A percentile compares a stretch with the other conserved stretches of the same genome.
Evolutionary conservation across 2,888 invertebrate genomes (phyloP).

Genomic region (Sericinus montela): DNA sequence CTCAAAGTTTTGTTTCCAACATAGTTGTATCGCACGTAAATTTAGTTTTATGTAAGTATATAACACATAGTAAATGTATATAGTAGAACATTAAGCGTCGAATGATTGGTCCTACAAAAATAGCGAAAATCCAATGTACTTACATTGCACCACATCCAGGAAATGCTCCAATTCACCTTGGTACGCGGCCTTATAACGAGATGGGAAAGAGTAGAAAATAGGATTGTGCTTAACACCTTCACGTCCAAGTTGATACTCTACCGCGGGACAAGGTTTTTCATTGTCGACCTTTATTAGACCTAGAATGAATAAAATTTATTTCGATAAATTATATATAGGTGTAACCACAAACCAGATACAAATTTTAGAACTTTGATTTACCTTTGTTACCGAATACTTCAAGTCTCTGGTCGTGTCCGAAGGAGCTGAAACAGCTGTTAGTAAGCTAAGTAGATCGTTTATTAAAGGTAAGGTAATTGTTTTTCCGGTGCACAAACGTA

Average conservation of each 20-base stretch:
- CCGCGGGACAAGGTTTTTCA: slow-evolving; percentile 68
- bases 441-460: too few relatives aligned
- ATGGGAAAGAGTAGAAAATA: slow-evolving; percentile 81
- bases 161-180: slow-evolving; percentile 79
- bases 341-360: too few relatives aligned
- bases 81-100: too few relatives aligned
- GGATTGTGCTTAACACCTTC: slow-evolving; percentile 62
- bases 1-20: too few relatives aligned
- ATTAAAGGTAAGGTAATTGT: too few relatives aligned
- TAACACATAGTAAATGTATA: too few relatives aligned
- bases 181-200: slow-evolving; percentile 77
- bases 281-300: slow-evolving; percentile 75
- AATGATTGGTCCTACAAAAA: too few relatives aligned
- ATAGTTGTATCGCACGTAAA: too few relatives aligned
- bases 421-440: slow-evolving; percentile 76
- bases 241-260: slow-evolving; percentile 54
- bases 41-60: too few relatives aligned
- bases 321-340: slow-evolving; percentile 31
- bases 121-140: slow-evolving; percentile 22
- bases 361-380: too few relatives aligned
- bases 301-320: slow-evolving; percentile 23
- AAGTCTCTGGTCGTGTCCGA: slow-evolving; percentile 83
- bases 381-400: too few relatives aligned
- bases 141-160: slow-evolving; percentile 74
- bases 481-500: background rate